These are phyloP conservation scores for Dolomedes plantarius DNA, from an alignment of 2,888 invertebrate species.

Conservation along the genomic window DNA sequence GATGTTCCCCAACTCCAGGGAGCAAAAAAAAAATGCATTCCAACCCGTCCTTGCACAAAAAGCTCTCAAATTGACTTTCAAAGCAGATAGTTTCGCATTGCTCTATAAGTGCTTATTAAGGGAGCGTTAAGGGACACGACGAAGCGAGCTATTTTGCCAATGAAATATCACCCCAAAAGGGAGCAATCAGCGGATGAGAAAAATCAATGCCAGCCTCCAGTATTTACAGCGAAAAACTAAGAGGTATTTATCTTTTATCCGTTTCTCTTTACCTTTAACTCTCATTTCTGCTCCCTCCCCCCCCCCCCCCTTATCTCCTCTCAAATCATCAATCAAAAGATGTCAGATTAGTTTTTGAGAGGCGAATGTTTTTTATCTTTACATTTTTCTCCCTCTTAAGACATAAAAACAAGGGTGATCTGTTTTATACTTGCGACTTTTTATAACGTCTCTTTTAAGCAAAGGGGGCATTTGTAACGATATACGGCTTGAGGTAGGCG, in stretches of 20 bases:
- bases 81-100: slow-evolving; percentile 44
- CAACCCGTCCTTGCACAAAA: slow-evolving; percentile 15
- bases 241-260: slow-evolving; percentile 65
- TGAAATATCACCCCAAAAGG: slow-evolving; percentile 50
- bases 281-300: neutral
- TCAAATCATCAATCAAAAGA: slow-evolving; percentile 55
- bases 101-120: slow-evolving; percentile 64
- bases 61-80: slow-evolving; percentile 59
- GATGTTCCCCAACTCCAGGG: slow-evolving; percentile 24
- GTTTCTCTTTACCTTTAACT: slow-evolving; percentile 17
- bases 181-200: slow-evolving; percentile 43
- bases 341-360: slow-evolving; percentile 58
- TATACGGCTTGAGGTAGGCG: slow-evolving; percentile 7
- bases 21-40: slow-evolving; percentile 7
- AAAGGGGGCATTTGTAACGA: slow-evolving; percentile 16
- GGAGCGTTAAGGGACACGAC: slow-evolving; percentile 19
- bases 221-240: slow-evolving; percentile 38
- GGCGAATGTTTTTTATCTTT: slow-evolving; percentile 37
- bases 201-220: slow-evolving; percentile 51
- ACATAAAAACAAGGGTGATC: slow-evolving; percentile 47
- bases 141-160: slow-evolving; percentile 30
- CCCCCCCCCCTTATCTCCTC: slow-evolving; percentile 16
- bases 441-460: slow-evolving; percentile 1
- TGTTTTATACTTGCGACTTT: slow-evolving; percentile 39
- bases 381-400: slow-evolving; percentile 22